phyloP scores from a whole-genome alignment of 1,140 invertebrate species.

The Leptinotarsa undecemlineata region DNA sequence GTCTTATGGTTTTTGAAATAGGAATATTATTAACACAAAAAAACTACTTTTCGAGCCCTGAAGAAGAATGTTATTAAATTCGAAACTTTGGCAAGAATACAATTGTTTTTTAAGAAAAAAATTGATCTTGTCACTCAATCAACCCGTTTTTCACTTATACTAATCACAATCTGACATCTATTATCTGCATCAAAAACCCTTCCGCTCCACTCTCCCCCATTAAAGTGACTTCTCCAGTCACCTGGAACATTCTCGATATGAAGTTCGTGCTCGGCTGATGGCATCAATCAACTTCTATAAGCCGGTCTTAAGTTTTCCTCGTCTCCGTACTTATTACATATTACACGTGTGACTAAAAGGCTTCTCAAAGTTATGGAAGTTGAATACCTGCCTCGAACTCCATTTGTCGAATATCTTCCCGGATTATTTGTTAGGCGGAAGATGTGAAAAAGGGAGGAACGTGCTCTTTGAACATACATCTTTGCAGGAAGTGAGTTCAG shows the following conservation, averaged over 20 bases:
- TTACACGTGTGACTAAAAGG: conserved; percentile 7
- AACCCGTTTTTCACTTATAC: too few relatives aligned
- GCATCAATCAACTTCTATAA: not conserved
- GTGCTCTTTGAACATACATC: too few relatives aligned
- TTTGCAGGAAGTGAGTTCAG: too few relatives aligned
- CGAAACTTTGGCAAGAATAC: too few relatives aligned
- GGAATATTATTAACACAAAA: too few relatives aligned
- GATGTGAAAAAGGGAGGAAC: not conserved
- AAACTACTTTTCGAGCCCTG: too few relatives aligned
- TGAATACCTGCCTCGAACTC: not conserved
- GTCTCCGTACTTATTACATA: conserved; percentile 2
- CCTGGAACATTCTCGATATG: not conserved
- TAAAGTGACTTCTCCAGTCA: not conserved
- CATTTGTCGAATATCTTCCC: not conserved
- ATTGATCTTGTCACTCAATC: too few relatives aligned
- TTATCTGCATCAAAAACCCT: too few relatives aligned
- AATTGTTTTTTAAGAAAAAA: too few relatives aligned
- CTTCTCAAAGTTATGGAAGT: conserved; percentile 2
- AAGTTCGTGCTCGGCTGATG: not conserved
- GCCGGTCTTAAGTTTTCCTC: not conserved
- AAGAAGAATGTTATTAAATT: too few relatives aligned
- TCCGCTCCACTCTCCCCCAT: not conserved
- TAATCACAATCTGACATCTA: too few relatives aligned
- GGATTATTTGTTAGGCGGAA: not conserved
- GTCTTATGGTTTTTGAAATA: too few relatives aligned